Base-by-base conservation (phyloP, 1,140 invertebrate species). In the Rhizoglyphus robini region DNA sequence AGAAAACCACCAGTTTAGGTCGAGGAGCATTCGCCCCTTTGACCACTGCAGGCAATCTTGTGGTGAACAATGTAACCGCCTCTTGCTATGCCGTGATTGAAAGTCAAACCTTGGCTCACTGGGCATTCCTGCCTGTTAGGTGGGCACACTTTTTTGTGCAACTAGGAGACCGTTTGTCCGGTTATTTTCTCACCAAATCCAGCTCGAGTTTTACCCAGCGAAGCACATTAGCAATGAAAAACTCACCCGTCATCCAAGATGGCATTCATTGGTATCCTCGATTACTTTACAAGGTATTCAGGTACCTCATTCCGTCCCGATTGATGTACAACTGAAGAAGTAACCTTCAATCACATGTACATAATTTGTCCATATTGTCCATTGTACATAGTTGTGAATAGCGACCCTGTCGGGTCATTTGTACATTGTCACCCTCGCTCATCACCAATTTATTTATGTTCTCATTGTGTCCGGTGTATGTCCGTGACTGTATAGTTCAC, bases 81-180 rank as follows among this genome's bases (percentile, higher is more conserved):
- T 96, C 93, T 0, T 98, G 94, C 75, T 99, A 97, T 77, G 94
- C 94, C 0, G 78, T 91, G 11, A 81, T 97, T 18, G 81, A 87
- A 73, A 88, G 86, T 75, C 90, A 94, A 70, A 74, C 76, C 8
- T 67, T 96, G 54, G 92, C 91, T 4, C 93, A 96, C 73, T 81
- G 80, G 72, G 84, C 85, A 0, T 88, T 95, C 74, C 77, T 84
- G 4, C 92, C 93, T 0, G 75, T 90, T 59, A 79, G 92, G 49
- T 65, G 85, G 0, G 77, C 79, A 68, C 75, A 74, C 57, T 80
- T 78, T 67, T 65, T 67, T 11, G 60, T 61, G 15, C 18, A 69
- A 23, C 27, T 36, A 5, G 23, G 32, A 15, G 47, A 25, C 18
- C 2, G 20, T 3, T 11, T 46, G 29, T 67, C 63, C 25, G 34